Conservation (phyloP, 2,113 vertebrate species). For the Chaetops frenatus region DNA sequence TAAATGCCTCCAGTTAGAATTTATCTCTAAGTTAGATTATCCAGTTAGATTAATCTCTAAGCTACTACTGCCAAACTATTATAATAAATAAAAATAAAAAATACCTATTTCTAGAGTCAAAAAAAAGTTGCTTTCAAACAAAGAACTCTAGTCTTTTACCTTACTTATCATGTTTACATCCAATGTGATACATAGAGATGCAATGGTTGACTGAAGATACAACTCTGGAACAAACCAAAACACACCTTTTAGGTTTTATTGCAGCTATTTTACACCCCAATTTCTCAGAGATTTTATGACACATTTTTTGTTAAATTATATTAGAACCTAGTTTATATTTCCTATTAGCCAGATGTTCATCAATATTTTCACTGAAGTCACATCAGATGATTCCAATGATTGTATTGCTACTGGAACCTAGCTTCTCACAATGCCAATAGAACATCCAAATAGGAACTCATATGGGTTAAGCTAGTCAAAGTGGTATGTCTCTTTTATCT, state of each 20-base stretch:
- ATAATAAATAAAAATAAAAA: neutral
- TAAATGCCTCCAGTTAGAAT: neutral
- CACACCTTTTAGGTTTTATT: neutral
- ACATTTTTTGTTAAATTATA: neutral
- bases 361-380: neutral
- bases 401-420: neutral
- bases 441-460: neutral
- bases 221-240: neutral
- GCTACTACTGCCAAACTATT: neutral
- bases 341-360: neutral
- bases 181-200: neutral
- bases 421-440: neutral
- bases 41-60: no score
- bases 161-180: neutral
- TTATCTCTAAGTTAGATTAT: no score
- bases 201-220: neutral
- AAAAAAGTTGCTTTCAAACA: neutral
- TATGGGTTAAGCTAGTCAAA: neutral
- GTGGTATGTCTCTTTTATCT: accelerated
- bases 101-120: neutral
- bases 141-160: neutral
- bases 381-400: neutral
- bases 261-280: neutral
- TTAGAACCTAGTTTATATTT: neutral
- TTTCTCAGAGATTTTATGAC: neutral